Base-by-base conservation (phyloP, 2,113 vertebrate genomes). In the Phaethon lepturus region DNA sequence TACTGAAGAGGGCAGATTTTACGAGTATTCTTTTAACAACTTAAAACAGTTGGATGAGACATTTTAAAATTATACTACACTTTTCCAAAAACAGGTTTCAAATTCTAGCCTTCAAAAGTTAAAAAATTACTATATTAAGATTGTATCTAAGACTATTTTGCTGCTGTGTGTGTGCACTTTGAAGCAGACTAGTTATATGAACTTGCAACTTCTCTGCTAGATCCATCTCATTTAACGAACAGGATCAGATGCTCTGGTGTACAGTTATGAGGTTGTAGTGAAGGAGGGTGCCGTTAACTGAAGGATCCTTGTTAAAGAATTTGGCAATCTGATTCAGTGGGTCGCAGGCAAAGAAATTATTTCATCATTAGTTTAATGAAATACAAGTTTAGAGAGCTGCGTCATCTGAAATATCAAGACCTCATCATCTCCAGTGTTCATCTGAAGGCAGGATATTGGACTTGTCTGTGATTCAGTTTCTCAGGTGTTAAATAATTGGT, bases 1-100 rank as follows among this genome's bases (percentile, higher is more conserved):
- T 89, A 83, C 66, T n/a, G 73, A 82, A 79, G 75, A 77, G 89
- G 52, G 44, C 23, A 91, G 33, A 84, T 93, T 89, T 96, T 94
- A 85, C 69, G 89, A 75, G 52, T 68, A 68, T 83, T 78, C 50
- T 28, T 89, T 93, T 87, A 91, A 89, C 24, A 90, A 49, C 23
- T 90, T 89, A 20, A 71, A 95, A 91, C 7, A 84, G 33, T 86
- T 86, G 44, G 52, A 88, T 74, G 52, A 92, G 79, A 86, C 23
- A 16, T 52, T 15, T 89, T 44, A 67, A 92, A 84, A 72, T 49
- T 63, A 52, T 35, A 52, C 22, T 49, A 78, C 33, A 42, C 9
- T 40, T 81, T 68, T 35, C 60, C 92, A 94, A 91, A 76, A 50
- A 62, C 1, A 53, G 2, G 2, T 92, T 90, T 67, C 29, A 49